phyloP scores from a whole-genome alignment of 2,113 vertebrate genomes.

The Sceloporus undulatus region DNA sequence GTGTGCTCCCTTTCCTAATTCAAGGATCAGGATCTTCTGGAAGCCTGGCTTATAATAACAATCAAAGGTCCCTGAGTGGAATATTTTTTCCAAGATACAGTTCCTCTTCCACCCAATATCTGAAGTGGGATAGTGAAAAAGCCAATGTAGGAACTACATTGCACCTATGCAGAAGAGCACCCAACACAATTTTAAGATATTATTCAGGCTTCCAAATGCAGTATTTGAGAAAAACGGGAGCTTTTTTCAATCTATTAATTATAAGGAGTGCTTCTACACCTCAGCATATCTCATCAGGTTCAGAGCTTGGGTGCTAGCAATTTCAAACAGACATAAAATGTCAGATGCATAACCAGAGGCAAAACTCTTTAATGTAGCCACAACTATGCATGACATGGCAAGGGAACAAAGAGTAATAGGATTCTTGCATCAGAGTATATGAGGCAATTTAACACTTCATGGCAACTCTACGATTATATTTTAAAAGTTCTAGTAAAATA shows the following conservation, averaged over 20 bases:
- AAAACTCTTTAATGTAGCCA: constrained; percentile 35
- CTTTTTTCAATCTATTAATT: neutral
- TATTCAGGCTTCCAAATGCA: constrained; percentile 22
- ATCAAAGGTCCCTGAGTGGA: too few species aligned
- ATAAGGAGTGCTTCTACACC: neutral
- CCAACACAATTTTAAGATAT: neutral
- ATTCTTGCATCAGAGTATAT: constrained; percentile 24
- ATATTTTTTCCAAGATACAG: neutral
- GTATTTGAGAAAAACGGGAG: constrained; percentile 8
- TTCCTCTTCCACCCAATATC: neutral
- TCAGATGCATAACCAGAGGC: constrained; percentile 26
- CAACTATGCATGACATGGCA: constrained; percentile 28
- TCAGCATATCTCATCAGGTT: constrained; percentile 39
- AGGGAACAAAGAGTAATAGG: constrained; percentile 50
- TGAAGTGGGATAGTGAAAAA: neutral
- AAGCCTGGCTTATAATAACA: too few species aligned
- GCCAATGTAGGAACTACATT: too few species aligned
- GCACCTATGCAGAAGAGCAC: neutral
- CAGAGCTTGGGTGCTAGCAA: constrained; percentile 21
- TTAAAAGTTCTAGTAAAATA: constrained; percentile 35
- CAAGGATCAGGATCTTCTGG: too few species aligned
- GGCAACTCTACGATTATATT: constrained; percentile 31
- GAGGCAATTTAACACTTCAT: constrained; percentile 54
- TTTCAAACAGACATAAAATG: neutral
- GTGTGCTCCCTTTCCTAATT: too few species aligned